These are phyloP conservation scores for Caenorhabditis sp. DNA, from an alignment of 2,888 invertebrate species.

Conservation along the genomic window DNA sequence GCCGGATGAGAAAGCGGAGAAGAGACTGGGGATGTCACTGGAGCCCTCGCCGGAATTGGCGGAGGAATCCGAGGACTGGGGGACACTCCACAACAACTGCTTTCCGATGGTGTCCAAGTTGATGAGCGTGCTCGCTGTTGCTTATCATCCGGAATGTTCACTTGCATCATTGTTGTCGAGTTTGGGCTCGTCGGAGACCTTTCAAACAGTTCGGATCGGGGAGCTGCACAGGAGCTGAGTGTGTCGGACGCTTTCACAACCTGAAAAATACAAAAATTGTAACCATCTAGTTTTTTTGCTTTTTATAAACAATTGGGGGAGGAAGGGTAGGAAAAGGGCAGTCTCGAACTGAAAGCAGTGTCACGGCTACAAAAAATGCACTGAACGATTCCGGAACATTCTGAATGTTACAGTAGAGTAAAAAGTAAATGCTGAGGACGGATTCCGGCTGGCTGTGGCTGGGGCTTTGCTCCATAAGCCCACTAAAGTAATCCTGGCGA, in stretches of 20 bases:
- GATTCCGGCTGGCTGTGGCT: no score
- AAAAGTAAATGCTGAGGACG: no score
- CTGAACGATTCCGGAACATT: no score
- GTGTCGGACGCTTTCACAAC: constrained; percentile 57
- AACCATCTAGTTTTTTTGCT: no score
- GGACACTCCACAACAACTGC: constrained; percentile 6
- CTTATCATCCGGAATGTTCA: constrained; percentile 4
- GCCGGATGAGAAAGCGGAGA: constrained; percentile 9
- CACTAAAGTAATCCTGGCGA: no score
- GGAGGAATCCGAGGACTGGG: constrained; percentile 30
- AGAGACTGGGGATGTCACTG: constrained; percentile 26
- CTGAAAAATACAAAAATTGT: constrained; percentile 14
- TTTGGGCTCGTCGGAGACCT: constrained; percentile 9
- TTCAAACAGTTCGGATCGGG: constrained; percentile 2
- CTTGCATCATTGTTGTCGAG: constrained; percentile 2
- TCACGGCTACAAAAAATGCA: no score
- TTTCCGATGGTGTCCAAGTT: constrained; percentile 30
- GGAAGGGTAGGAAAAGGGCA: no score
- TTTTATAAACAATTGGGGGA: no score
- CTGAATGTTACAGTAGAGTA: no score
- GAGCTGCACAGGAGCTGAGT: constrained; percentile 56
- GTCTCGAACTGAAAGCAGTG: no score
- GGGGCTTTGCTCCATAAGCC: no score
- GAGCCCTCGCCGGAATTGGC: constrained; percentile 45
- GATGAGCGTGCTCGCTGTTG: not conserved